Evolutionary conservation across 2,113 vertebrate genomes (phyloP), one percentile per base, ranked within the genome.

Genomic region (Bucco capensis): DNA sequence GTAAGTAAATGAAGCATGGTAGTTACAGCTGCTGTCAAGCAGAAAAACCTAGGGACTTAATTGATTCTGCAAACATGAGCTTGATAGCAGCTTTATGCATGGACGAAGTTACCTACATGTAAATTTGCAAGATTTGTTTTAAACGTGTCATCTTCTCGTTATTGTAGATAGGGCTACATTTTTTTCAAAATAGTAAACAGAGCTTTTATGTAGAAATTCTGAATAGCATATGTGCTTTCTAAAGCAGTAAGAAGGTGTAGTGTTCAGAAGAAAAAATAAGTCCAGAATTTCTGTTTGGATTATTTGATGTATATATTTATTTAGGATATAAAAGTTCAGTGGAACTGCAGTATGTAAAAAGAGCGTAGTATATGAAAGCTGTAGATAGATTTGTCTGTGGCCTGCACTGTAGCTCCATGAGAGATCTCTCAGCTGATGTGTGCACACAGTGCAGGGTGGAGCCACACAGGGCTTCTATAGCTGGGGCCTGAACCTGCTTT

Each of bases 361-460:
- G 13, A 78, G 2, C 27, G 5, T 9, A 2, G 3, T n/a, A 9
- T 86, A n/a, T 62, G 60, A 67, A 83, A 95, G 24, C 13, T 35
- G 5, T 25, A 60, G 35, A 33, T 6, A 46, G n/a, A 73, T 61
- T 42, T 78, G 21, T 65, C 66, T 60, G 33, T 42, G 50, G 14
- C 14, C 25, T 31, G 14, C 5, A 2, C 1, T 5, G 13, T 66
- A 27, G 31, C 37, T 50, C 8, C 1, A 0, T 21, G 62, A 49
- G 49, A 75, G 17, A 60, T 17, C 2, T 46, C 66, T 71, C 17
- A 12, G 61, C n/a, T 61, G 54, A 54, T 60, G 22, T 61, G 30
- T 46, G 31, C 50, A 65, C 46, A 19, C 19, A 49, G 31, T 37
- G 13, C 6, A 2, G 9, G 14, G 19, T 60, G 35, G 53, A 65